Percentiles rank a stretch among this genome's conserved stretches.
Evolutionary conservation across 2,113 vertebrate genomes (phyloP).

Genomic region (Melanostigma gelatinosum): DNA sequence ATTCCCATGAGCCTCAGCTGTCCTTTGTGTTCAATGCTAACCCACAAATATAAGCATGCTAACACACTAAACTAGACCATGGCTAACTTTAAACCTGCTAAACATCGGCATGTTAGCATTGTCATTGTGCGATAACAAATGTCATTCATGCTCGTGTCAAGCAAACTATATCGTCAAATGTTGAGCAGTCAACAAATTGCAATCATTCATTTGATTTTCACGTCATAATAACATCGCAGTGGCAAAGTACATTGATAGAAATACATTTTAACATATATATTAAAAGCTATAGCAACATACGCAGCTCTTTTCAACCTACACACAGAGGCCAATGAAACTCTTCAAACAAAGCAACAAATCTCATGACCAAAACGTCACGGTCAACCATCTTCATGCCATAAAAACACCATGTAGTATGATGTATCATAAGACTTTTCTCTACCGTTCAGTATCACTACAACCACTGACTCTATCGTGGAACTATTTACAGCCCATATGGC

Average conservation of each 20-base stretch:
- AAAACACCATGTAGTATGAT: constrained; percentile 9
- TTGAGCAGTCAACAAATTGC: neutral
- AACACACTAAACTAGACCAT: neutral
- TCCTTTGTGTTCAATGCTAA: neutral
- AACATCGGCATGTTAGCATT: neutral
- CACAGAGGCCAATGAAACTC: neutral
- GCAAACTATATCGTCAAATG: neutral
- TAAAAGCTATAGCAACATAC: neutral
- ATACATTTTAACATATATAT: neutral
- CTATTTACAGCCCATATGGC: constrained; percentile 83
- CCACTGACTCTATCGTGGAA: constrained; percentile 74
- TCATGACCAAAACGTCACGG: constrained; percentile 10
- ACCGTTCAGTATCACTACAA: constrained; percentile 55
- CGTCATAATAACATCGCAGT: neutral
- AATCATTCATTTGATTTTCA: neutral
- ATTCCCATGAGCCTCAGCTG: neutral
- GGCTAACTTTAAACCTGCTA: neutral
- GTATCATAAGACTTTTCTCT: constrained; percentile 34
- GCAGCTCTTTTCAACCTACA: neutral
- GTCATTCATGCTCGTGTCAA: neutral
- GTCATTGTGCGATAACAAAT: neutral
- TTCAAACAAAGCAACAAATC: constrained; percentile 20
- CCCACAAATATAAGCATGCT: neutral
- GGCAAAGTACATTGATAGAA: neutral
- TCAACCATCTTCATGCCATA: constrained; percentile 30